Evolutionary conservation across 2,113 vertebrate species (phyloP).

Genomic region (Axis porcinus): DNA sequence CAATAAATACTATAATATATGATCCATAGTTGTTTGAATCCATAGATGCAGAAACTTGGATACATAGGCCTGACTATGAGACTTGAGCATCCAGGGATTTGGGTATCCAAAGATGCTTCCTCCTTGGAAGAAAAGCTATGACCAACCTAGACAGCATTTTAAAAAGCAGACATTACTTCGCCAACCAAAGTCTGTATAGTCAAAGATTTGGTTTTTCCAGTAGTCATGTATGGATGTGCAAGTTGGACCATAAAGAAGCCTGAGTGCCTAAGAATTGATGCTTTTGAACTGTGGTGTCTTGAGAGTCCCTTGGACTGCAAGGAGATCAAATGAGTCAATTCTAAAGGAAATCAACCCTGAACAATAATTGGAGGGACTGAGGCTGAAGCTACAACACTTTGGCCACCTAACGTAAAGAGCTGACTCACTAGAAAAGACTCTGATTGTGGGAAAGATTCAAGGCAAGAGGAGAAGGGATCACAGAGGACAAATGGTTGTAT

Average conservation of each 20-base stretch:
- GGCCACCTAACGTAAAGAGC: neutral
- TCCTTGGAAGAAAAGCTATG: neutral
- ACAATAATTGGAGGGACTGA: neutral
- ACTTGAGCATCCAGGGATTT: neutral
- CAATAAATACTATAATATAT: neutral
- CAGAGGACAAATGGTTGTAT: neutral
- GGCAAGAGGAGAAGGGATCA: neutral
- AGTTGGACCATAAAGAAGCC: neutral
- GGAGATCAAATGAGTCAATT: neutral
- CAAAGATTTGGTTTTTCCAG: neutral
- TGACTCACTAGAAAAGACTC: neutral
- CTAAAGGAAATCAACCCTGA: neutral
- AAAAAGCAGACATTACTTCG: neutral
- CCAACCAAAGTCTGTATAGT: neutral
- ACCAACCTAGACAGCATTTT: neutral
- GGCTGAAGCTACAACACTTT: neutral
- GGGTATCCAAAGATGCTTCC: neutral
- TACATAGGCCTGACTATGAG: neutral
- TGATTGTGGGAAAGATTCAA: neutral
- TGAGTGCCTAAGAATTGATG: neutral
- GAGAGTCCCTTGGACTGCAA: neutral
- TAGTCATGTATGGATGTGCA: accelerated
- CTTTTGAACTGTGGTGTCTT: neutral
- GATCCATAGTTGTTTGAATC: neutral
- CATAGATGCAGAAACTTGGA: neutral